phyloP scores from a whole-genome alignment of 2,888 invertebrate genomes.

The Micropterix aruncella region DNA sequence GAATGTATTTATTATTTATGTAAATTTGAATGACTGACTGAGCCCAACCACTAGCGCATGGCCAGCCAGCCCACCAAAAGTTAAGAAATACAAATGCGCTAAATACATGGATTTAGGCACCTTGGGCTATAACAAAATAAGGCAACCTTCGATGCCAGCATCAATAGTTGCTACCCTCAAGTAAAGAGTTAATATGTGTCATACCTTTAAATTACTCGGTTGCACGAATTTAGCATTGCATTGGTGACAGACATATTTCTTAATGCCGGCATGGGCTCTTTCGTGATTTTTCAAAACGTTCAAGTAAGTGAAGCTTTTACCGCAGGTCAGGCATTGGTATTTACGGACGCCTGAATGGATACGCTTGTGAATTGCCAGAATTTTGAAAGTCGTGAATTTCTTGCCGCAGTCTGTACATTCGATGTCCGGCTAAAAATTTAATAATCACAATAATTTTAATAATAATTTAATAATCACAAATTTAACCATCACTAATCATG shows the following conservation, averaged over 20 bases:
- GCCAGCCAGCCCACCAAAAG: too few relatives aligned
- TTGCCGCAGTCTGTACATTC: constrained; percentile 33
- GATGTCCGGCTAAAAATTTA: constrained; percentile 28
- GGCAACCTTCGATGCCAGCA: too few relatives aligned
- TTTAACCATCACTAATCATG: too few relatives aligned
- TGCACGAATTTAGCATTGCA: constrained; percentile 45
- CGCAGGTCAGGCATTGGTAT: constrained; percentile 44
- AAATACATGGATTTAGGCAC: too few relatives aligned
- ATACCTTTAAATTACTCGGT: constrained; percentile 32
- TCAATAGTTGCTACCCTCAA: too few relatives aligned
- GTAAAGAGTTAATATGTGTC: too few relatives aligned
- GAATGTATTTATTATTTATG: too few relatives aligned
- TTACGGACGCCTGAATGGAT: constrained; percentile 43
- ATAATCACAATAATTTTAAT: constrained; percentile 4
- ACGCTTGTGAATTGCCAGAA: constrained; percentile 44
- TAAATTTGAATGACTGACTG: too few relatives aligned
- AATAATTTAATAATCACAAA: too few relatives aligned
- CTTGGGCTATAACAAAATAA: too few relatives aligned
- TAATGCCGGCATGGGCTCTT: constrained; percentile 52
- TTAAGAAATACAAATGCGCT: too few relatives aligned
- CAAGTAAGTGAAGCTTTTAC: constrained; percentile 49
- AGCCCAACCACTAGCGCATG: too few relatives aligned
- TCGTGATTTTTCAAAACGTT: constrained; percentile 58
- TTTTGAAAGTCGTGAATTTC: constrained; percentile 37
- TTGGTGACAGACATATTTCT: constrained; percentile 53